Percentiles rank a stretch among this genome's conserved stretches.
Evolutionary conservation across 1,140 invertebrate genomes (phyloP).

Genomic region (Nilaparvata lugens): DNA sequence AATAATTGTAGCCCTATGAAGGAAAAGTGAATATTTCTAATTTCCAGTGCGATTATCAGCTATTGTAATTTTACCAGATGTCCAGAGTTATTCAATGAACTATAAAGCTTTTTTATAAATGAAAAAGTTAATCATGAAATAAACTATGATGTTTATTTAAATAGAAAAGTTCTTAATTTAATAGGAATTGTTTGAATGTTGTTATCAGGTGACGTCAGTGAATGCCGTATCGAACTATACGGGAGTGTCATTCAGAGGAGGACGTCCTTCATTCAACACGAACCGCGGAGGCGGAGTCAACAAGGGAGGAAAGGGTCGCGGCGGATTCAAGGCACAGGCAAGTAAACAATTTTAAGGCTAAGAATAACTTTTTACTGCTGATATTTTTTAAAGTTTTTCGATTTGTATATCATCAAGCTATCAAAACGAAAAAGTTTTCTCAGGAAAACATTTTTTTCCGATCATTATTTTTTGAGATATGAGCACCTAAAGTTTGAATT

Average conservation of each 20-base stretch:
- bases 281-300: conserved; percentile 29
- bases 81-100: not conserved
- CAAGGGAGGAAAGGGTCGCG: conserved; percentile 34
- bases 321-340: conserved; percentile 40
- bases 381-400: too few relatives aligned
- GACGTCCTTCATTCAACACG: conserved; percentile 33
- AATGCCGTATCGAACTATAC: conserved; percentile 35
- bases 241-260: conserved; percentile 33
- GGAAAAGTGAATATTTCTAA: too few relatives aligned
- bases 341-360: not conserved
- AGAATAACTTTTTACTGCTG: not conserved
- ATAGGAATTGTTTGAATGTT: conserved; percentile 13
- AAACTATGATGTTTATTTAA: not conserved
- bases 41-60: not conserved
- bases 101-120: not conserved
- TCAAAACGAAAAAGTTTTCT: too few relatives aligned
- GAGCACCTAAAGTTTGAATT: too few relatives aligned
- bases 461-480: too few relatives aligned
- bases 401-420: too few relatives aligned
- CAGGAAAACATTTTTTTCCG: too few relatives aligned
- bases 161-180: not conserved
- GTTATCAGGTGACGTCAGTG: conserved; percentile 38
- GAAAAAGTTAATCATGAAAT: not conserved
- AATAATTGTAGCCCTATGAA: too few relatives aligned
- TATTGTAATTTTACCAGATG: conserved; percentile 5